Evolutionary conservation across 2,888 invertebrate species (phyloP), one percentile per base, ranked within the genome.

Genomic region (Flexamia atlantica): DNA sequence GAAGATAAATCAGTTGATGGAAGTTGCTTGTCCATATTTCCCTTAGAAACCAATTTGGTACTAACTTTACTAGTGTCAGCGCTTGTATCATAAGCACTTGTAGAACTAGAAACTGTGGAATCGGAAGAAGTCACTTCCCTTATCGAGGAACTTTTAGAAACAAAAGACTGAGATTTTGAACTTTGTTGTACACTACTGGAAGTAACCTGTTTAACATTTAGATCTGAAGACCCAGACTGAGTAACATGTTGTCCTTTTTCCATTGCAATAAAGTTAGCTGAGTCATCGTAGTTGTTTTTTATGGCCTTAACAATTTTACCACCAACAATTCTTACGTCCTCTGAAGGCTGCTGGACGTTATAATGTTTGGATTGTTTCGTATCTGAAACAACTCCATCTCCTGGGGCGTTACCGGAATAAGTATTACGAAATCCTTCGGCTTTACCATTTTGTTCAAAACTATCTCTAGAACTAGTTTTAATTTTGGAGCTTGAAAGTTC

Each of bases 401-500:
- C 17, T 3, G 74, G 42, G n/a, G 46, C 42, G 17, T n/a, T 23
- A 1, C 60, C 74, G 5, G 74, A 74, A 57, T 83, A 83, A 28
- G 82, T 83, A 1, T 36, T 74, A 50, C 0, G 74, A 57, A 83
- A 57, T 10, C 82, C 82, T 57, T 57, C 74, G 12, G 57, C 53
- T 83, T 82, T 83, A 10, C 82, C 82, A 60, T 83, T 83, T 74
- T 83, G 82, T 17, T 83, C 82, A 23, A 83, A 83, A 42, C 20
- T 23, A 17, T 82, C 82, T 25, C 14, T 36, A 53, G 42, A 42
- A 23, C 14, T 60, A 14, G 36, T 81, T 81, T 64, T 23, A 40
- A 68, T n/a, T 42, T 81, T 68, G 0, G 68, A 64, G 2, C n/a
- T 46, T 14, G 30, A 25, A 20, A n/a, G 12, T 32, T 79, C 79